Evolutionary conservation across 1,140 invertebrate species (phyloP).

Genomic region (Samia ricini): DNA sequence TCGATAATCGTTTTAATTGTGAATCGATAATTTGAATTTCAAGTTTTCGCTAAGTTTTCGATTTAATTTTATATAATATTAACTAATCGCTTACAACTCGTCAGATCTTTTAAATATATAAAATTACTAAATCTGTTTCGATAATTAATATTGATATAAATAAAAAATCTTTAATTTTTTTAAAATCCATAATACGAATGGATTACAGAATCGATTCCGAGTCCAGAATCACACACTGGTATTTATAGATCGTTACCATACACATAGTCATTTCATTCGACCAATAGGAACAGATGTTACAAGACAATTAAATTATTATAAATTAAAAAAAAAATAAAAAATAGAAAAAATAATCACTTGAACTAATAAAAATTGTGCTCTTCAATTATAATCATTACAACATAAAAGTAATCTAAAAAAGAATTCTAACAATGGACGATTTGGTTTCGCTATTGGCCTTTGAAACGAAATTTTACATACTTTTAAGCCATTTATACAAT

Average conservation of each 20-base stretch:
- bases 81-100: not conserved
- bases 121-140: not conserved
- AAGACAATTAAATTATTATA: not conserved
- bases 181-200: not conserved
- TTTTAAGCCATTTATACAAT: constrained; percentile 5
- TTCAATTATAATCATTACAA: too few species aligned
- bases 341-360: too few species aligned
- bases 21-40: not conserved
- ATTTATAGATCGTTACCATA: too few species aligned
- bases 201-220: not conserved
- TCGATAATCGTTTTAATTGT: not conserved
- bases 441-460: constrained; percentile 53
- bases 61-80: not conserved
- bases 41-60: not conserved
- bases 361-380: too few species aligned
- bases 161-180: not conserved
- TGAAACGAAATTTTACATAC: constrained; percentile 13
- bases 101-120: not conserved
- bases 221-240: too few species aligned
- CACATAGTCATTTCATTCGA: not conserved
- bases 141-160: not conserved
- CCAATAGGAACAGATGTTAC: not conserved
- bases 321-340: too few species aligned
- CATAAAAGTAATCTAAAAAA: constrained; percentile 8
- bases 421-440: constrained; percentile 31